A percentile compares a stretch with the other conserved stretches of the same genome.
Conservation (phyloP, 1,140 invertebrate genomes). For the Euwallacea fornicatus region DNA sequence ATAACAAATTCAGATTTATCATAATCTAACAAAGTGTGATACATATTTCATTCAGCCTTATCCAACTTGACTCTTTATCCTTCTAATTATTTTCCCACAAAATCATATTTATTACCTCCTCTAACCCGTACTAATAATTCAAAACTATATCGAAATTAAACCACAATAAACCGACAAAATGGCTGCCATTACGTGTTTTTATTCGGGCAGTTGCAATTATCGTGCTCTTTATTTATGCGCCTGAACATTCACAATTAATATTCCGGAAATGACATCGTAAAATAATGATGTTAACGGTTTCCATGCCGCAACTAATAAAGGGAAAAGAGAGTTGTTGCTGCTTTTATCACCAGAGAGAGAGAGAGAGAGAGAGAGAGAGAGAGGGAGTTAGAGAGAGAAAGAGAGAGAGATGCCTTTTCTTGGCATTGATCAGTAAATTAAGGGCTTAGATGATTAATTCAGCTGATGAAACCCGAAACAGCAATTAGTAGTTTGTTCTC, state of each 20-base stretch:
- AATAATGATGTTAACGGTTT: conserved; percentile 13
- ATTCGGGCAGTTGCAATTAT: conserved; percentile 1
- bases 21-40: no score
- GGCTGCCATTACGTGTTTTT: neutral
- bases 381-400: no score
- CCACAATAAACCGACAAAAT: neutral
- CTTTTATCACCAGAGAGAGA: neutral
- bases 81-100: no score
- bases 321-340: neutral
- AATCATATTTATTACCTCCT: no score
- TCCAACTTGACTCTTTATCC: no score
- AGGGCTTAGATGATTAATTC: conserved; percentile 8
- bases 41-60: no score
- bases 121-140: no score
- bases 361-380: no score
- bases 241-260: conserved; percentile 7
- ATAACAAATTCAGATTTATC: no score
- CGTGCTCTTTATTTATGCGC: conserved; percentile 3
- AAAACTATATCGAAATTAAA: no score
- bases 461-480: conserved; percentile 15
- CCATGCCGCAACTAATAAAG: neutral
- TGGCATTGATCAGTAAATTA: neutral
- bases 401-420: neutral
- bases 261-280: conserved; percentile 3
- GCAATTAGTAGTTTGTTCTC: conserved; percentile 21